Conservation (phyloP, 2,113 vertebrate species). For the Pica pica region DNA sequence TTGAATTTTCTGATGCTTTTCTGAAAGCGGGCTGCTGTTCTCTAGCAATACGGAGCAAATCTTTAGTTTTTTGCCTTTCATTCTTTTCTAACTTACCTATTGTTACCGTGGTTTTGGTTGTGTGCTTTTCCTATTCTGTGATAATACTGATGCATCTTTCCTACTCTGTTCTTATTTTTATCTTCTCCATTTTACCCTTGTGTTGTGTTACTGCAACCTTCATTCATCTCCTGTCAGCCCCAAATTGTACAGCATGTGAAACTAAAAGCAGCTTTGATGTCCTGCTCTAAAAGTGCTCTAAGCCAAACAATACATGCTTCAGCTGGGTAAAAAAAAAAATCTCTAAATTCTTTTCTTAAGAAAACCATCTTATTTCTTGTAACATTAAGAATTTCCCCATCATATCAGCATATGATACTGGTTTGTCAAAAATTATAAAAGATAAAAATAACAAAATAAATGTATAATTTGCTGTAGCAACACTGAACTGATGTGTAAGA, state of each 20-base stretch:
- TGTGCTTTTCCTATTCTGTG: neutral
- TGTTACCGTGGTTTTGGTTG: neutral
- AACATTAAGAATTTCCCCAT: neutral
- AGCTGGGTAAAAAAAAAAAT: neutral
- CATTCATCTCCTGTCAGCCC: neutral
- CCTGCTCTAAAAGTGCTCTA: neutral
- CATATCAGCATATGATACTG: neutral
- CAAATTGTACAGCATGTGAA: neutral
- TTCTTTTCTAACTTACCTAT: neutral
- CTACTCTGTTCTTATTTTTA: neutral
- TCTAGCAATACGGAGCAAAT: neutral
- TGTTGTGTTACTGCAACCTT: neutral
- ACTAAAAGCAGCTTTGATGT: neutral
- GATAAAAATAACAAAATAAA: neutral
- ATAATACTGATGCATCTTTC: neutral
- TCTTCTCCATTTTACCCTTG: neutral
- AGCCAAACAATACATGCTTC: neutral
- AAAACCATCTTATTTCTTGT: neutral
- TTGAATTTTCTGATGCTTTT: neutral
- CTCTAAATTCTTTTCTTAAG: neutral
- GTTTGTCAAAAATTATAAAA: neutral
- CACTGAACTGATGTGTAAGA: neutral
- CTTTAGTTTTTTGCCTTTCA: neutral
- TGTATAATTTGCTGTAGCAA: neutral
- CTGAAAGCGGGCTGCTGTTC: neutral